Conservation (phyloP, 1,140 invertebrate genomes). For the Aleiodes sp. region DNA sequence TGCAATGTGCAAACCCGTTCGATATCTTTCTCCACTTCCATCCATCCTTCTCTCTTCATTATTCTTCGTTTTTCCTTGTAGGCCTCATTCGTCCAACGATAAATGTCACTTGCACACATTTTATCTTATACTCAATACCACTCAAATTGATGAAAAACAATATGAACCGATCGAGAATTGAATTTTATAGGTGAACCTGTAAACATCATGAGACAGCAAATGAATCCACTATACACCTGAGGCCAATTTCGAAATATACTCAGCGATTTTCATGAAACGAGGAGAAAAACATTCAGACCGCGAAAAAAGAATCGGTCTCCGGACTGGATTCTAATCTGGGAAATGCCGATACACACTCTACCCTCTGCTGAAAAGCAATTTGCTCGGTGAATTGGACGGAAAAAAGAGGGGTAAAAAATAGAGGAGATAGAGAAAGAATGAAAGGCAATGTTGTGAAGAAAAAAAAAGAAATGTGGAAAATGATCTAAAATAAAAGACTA, state of each 20-base stretch:
- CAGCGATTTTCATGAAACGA: not conserved
- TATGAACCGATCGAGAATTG: no score
- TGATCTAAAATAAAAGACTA: not conserved
- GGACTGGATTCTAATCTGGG: slow-evolving; percentile 14
- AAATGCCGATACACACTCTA: slow-evolving; percentile 10
- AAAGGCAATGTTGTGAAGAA: slow-evolving; percentile 4
- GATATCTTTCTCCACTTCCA: slow-evolving; percentile 44
- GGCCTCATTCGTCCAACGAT: slow-evolving; percentile 14
- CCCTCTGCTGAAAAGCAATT: slow-evolving; percentile 18
- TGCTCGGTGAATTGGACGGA: slow-evolving; percentile 17
- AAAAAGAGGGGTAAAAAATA: not conserved
- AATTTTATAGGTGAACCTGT: not conserved
- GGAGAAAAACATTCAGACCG: not conserved
- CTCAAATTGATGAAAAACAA: no score
- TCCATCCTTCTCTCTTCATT: not conserved
- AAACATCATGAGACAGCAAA: slow-evolving; percentile 40
- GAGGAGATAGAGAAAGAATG: not conserved
- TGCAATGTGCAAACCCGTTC: slow-evolving; percentile 57
- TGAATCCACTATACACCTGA: slow-evolving; percentile 60
- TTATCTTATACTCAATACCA: slow-evolving; percentile 43
- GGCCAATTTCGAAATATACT: slow-evolving; percentile 52
- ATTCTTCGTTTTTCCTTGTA: slow-evolving; percentile 5
- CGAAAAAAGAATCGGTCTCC: slow-evolving; percentile 1
- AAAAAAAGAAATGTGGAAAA: slow-evolving; percentile 12
- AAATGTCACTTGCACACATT: slow-evolving; percentile 18